phyloP scores from a whole-genome alignment of 2,888 invertebrate species.

The Philhelius pedissequus region DNA sequence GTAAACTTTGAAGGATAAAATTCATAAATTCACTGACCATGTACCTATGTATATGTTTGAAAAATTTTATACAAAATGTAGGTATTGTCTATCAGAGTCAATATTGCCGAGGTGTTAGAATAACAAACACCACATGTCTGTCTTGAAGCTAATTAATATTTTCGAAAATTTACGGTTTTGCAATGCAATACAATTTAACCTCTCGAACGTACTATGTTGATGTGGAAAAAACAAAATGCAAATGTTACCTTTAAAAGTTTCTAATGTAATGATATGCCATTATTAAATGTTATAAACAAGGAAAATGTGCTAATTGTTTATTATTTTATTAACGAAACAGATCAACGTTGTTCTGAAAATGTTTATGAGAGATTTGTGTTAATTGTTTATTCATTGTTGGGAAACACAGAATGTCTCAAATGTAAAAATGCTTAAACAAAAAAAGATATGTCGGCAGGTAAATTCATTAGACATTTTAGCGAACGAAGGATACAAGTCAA shows the following conservation, averaged over 20 bases:
- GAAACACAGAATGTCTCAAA: background rate
- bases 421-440: too few relatives aligned
- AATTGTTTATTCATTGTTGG: background rate
- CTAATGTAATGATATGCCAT: background rate
- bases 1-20: background rate
- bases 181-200: constrained; percentile 34
- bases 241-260: constrained; percentile 7
- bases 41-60: background rate
- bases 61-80: constrained; percentile 36
- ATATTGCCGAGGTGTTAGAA: constrained; percentile 16
- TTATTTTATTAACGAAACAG: background rate
- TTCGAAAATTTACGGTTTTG: constrained; percentile 44
- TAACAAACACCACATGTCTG: constrained; percentile 18
- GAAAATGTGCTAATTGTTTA: constrained; percentile 4
- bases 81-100: constrained; percentile 47
- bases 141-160: constrained; percentile 28
- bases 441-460: too few relatives aligned
- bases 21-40: constrained; percentile 5
- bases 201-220: background rate
- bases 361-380: background rate
- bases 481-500: too few relatives aligned
- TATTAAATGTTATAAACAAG: constrained; percentile 45
- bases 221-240: constrained; percentile 22
- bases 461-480: too few relatives aligned
- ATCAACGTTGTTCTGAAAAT: background rate